Percentiles rank a stretch among this genome's conserved stretches.
Evolutionary conservation across 2,113 vertebrate species (phyloP).

Genomic region (Mixornis gularis): DNA sequence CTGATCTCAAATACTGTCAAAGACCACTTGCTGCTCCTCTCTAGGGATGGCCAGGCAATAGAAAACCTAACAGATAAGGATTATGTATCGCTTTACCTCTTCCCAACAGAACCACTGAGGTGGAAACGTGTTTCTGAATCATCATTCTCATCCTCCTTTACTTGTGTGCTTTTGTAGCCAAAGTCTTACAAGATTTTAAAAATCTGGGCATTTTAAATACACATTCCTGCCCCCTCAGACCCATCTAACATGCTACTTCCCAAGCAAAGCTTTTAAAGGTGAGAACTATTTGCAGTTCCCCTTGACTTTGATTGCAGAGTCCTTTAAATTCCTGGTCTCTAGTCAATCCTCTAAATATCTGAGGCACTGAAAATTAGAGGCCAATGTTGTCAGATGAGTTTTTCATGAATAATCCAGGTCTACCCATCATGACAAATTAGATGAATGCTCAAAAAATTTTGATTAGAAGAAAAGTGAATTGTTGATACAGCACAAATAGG

Average conservation of each 20-base stretch:
- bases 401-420: neutral
- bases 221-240: neutral
- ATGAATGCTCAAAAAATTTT: neutral
- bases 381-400: neutral
- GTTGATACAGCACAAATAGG: neutral
- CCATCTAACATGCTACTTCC: neutral
- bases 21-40: neutral
- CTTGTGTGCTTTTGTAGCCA: neutral
- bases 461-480: neutral
- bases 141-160: neutral
- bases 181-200: neutral
- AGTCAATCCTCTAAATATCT: neutral
- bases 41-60: neutral
- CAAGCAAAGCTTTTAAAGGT: neutral
- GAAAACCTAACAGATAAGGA: neutral
- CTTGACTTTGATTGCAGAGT: neutral
- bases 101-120: neutral
- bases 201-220: neutral
- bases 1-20: neutral
- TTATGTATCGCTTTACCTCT: neutral
- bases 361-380: neutral
- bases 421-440: neutral
- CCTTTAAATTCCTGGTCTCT: neutral
- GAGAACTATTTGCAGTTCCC: neutral
- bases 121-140: neutral